Evolutionary conservation across 2,797 vertebrate species (phyloP).

Genomic region (Chromis chromis): DNA sequence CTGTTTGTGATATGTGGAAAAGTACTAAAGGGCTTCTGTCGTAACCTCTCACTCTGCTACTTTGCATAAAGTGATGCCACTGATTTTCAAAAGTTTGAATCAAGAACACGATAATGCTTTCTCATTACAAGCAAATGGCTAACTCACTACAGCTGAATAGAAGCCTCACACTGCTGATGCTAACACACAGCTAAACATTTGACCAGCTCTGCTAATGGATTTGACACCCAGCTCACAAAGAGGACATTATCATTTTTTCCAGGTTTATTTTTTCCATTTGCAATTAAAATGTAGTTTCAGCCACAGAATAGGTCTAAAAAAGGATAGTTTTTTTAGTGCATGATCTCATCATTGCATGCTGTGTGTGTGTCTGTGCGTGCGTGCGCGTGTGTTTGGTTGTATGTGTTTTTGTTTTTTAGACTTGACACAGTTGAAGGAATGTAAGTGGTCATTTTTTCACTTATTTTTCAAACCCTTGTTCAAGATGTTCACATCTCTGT

Average conservation of each 20-base stretch:
- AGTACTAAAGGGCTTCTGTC: constrained; percentile 1
- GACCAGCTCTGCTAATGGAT: constrained; percentile 46
- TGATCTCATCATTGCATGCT: constrained; percentile 89
- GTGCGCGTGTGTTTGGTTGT: constrained; percentile 82
- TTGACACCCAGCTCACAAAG: constrained; percentile 36
- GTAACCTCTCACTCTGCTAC: constrained; percentile 16
- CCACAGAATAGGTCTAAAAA: constrained; percentile 33
- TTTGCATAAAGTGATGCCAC: constrained; percentile 41
- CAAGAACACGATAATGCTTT: constrained; percentile 33
- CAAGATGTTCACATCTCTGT: constrained; percentile 2
- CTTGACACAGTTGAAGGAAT: constrained; percentile 95
- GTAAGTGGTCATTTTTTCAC: constrained; percentile 90
- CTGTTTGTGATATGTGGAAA: constrained; percentile 5
- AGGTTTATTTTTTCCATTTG: constrained; percentile 15
- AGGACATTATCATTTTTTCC: constrained; percentile 15
- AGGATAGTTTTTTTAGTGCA: constrained; percentile 76
- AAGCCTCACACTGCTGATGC: constrained; percentile 55
- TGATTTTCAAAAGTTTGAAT: constrained; percentile 13
- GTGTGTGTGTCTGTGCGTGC: constrained; percentile 84
- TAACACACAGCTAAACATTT: constrained; percentile 66
- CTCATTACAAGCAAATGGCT: constrained; percentile 29
- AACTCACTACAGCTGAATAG: constrained; percentile 41
- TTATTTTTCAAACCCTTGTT: constrained; percentile 63
- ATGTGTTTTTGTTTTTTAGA: constrained; percentile 90
- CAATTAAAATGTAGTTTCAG: constrained; percentile 31